A percentile compares a stretch with the other conserved stretches of the same genome.
These are phyloP conservation scores for Enteromius argenteus DNA, from an alignment of 2,797 vertebrate genomes.

Conservation along the genomic window DNA sequence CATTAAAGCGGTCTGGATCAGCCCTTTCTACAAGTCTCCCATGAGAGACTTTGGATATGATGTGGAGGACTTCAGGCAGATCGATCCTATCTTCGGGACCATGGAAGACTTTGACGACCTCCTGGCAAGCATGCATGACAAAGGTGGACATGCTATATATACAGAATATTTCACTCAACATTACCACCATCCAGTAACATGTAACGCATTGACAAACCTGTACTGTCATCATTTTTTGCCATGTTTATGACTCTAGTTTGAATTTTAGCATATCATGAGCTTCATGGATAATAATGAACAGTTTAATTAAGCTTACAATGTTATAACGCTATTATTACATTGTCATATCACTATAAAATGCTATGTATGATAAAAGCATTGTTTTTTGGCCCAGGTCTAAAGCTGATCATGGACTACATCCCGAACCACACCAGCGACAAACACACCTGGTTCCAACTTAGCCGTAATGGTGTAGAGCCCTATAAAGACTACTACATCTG, in stretches of 20 bases:
- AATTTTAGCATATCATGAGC: neutral
- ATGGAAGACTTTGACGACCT: constrained; percentile 93
- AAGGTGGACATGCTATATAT: constrained; percentile 74
- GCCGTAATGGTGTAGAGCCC: constrained; percentile 81
- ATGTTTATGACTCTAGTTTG: neutral
- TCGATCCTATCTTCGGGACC: constrained; percentile 93
- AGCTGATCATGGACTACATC: constrained; percentile 95
- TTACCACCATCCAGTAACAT: neutral
- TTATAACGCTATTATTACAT: neutral
- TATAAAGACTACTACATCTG: constrained; percentile 94
- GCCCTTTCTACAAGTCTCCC: constrained; percentile 91
- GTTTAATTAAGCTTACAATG: neutral
- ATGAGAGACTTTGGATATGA: constrained; percentile 91
- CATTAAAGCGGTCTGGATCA: constrained; percentile 91
- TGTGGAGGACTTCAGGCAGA: constrained; percentile 87
- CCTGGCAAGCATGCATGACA: constrained; percentile 86
- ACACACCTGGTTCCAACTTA: constrained; percentile 93
- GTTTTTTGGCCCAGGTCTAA: constrained; percentile 81
- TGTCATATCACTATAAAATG: neutral
- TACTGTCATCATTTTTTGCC: neutral
- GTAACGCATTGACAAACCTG: neutral
- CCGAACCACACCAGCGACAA: constrained; percentile 96
- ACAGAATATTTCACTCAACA: neutral
- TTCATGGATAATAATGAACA: neutral
- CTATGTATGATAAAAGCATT: neutral